Conservation (phyloP, 2,113 vertebrate species). For the Xiphophorus hellerii region DNA sequence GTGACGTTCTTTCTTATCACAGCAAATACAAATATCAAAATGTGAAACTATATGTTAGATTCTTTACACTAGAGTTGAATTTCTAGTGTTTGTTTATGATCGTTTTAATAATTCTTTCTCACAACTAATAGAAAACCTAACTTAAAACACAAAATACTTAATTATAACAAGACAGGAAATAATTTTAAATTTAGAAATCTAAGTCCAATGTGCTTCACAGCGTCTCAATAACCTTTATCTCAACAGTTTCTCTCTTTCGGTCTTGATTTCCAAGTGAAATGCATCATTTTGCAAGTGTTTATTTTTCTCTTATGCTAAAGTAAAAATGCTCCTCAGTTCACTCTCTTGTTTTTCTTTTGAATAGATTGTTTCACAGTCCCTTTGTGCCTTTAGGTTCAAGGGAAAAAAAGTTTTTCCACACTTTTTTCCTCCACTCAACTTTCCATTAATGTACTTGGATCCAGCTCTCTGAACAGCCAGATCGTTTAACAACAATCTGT, state of each 20-base stretch:
- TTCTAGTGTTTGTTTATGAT: too few relatives aligned
- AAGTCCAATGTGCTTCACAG: neutral
- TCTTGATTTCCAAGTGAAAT: neutral
- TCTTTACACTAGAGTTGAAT: neutral
- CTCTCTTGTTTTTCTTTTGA: too few relatives aligned
- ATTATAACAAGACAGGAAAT: too few relatives aligned
- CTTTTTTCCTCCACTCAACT: too few relatives aligned
- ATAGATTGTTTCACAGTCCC: too few relatives aligned
- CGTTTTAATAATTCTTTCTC: too few relatives aligned
- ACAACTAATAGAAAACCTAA: neutral
- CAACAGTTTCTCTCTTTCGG: too few relatives aligned
- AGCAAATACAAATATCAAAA: neutral
- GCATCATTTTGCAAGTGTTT: neutral
- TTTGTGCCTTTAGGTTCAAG: too few relatives aligned
- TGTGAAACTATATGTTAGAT: neutral
- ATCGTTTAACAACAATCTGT: neutral
- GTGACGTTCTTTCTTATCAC: neutral
- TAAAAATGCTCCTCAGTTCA: too few relatives aligned
- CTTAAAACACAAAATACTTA: neutral
- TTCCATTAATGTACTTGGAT: neutral
- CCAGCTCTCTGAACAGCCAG: neutral
- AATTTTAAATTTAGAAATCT: too few relatives aligned
- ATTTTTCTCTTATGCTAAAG: too few relatives aligned
- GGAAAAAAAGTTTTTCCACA: too few relatives aligned
- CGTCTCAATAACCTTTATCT: neutral